These are phyloP conservation scores for Macroramphosus scolopax DNA, from an alignment of 2,797 vertebrate species.

Conservation along the genomic window DNA sequence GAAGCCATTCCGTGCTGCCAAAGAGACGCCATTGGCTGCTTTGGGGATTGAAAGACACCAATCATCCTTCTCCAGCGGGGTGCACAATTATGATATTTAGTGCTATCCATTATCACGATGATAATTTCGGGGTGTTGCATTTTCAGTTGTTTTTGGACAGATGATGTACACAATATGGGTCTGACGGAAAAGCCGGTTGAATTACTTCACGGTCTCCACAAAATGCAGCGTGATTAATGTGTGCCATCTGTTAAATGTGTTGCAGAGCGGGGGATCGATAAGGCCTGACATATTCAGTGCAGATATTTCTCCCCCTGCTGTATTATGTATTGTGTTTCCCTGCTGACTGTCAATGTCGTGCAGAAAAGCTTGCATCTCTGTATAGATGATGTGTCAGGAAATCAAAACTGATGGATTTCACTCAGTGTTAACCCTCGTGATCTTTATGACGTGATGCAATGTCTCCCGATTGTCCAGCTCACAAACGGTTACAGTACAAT, in stretches of 20 bases:
- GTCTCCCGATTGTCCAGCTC: too few species aligned
- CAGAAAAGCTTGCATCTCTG: constrained; percentile 23
- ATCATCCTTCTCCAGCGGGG: constrained; percentile 33
- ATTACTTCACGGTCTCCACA: constrained; percentile 32
- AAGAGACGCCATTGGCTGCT: constrained; percentile 24
- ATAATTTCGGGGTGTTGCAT: constrained; percentile 17
- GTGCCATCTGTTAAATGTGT: constrained; percentile 56
- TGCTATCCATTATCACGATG: constrained; percentile 24
- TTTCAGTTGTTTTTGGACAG: constrained; percentile 17
- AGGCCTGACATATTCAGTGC: constrained; percentile 52
- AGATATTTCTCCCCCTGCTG: constrained; percentile 51
- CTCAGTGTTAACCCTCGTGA: constrained; percentile 5
- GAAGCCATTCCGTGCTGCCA: constrained; percentile 5
- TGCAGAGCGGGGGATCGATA: constrained; percentile 58
- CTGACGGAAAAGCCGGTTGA: constrained; percentile 23
- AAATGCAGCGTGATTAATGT: constrained; percentile 57
- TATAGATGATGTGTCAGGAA: constrained; percentile 48
- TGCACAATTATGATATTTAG: constrained; percentile 28
- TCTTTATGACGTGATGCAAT: constrained; percentile 13
- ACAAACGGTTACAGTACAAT: too few species aligned
- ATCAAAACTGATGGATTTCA: constrained; percentile 43
- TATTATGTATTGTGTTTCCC: constrained; percentile 37
- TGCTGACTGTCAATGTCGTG: constrained; percentile 26
- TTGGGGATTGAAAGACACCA: constrained; percentile 35
- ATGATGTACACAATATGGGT: constrained; percentile 25